These are phyloP conservation scores for Hafferia zeledoni DNA, from an alignment of 2,797 vertebrate species.

Conservation along the genomic window DNA sequence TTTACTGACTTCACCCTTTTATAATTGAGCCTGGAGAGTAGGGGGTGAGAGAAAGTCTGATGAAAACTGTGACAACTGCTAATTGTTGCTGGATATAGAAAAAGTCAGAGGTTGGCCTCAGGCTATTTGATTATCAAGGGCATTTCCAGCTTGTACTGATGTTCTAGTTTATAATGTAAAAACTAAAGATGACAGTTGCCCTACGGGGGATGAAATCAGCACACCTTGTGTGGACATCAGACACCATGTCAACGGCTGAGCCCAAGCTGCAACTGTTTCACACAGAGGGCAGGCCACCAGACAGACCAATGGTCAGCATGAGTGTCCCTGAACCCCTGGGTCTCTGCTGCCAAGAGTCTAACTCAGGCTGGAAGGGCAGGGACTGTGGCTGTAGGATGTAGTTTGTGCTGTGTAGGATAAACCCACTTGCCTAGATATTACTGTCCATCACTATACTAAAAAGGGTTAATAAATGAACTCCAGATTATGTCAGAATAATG, in stretches of 20 bases:
- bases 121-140: not conserved
- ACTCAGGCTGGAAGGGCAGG: not conserved
- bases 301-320: not conserved
- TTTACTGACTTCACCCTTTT: not conserved
- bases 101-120: not conserved
- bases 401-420: not conserved
- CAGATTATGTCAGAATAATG: not conserved
- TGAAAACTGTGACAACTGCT: not conserved
- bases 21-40: not conserved
- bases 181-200: not conserved
- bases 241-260: not conserved
- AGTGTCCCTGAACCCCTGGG: not conserved
- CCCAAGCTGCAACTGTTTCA: not conserved
- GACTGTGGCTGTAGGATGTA: not conserved
- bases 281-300: not conserved
- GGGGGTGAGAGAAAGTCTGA: not conserved
- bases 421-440: not conserved
- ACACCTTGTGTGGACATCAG: fast-evolving
- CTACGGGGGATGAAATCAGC: fast-evolving
- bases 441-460: not conserved
- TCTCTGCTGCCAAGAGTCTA: not conserved
- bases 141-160: not conserved
- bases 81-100: not conserved
- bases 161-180: not conserved
- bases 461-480: not conserved